A percentile compares a stretch with the other conserved stretches of the same genome.
Conservation (phyloP, 2,888 invertebrate genomes). For the Mythimna loreyi region DNA sequence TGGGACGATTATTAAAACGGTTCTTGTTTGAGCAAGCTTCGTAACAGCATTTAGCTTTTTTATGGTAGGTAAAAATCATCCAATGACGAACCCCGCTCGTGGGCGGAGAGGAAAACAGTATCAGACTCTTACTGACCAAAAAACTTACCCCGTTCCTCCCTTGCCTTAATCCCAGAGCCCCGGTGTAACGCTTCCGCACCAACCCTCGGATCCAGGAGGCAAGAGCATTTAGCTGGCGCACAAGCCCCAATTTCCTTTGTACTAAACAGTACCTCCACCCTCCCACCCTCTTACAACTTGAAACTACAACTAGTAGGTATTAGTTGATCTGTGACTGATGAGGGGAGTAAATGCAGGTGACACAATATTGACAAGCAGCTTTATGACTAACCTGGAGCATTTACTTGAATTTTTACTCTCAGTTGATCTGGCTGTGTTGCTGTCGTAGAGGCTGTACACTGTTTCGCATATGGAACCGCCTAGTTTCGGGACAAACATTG, state of each 20-base stretch:
- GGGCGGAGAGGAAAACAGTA: too few relatives aligned
- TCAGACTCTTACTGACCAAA: too few relatives aligned
- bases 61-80: too few relatives aligned
- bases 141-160: too few relatives aligned
- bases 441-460: neutral
- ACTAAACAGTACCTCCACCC: neutral
- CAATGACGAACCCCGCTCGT: too few relatives aligned
- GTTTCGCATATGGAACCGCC: neutral
- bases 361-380: slow-evolving; percentile 22
- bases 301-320: neutral
- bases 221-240: neutral
- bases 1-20: too few relatives aligned
- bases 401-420: slow-evolving; percentile 10
- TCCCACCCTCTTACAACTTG: neutral
- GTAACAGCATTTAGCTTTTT: neutral
- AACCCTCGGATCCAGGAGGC: too few relatives aligned
- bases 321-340: neutral
- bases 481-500: neutral
- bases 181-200: too few relatives aligned
- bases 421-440: slow-evolving; percentile 9
- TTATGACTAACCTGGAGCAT: slow-evolving; percentile 9
- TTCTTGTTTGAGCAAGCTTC: too few relatives aligned
- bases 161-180: too few relatives aligned
- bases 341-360: slow-evolving; percentile 18
- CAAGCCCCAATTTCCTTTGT: neutral